These are phyloP conservation scores for Neogale vison DNA, from an alignment of 2,113 vertebrate species.

Conservation along the genomic window DNA sequence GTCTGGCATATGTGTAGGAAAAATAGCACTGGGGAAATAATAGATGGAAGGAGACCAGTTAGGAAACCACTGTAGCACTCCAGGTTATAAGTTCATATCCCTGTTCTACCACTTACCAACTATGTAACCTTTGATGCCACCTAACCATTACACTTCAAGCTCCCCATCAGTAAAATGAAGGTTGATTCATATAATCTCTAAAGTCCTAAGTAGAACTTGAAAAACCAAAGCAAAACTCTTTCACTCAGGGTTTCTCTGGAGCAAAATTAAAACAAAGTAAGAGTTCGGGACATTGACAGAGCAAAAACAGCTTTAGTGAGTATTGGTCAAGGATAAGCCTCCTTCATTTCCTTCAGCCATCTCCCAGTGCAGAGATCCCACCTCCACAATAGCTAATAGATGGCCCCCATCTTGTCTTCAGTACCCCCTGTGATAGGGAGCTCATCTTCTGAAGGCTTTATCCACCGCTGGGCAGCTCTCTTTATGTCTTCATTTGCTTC, in stretches of 20 bases:
- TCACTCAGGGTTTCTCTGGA: not conserved
- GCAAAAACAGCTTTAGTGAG: not conserved
- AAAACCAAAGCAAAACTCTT: not conserved
- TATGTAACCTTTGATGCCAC: not conserved
- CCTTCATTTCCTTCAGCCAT: not conserved
- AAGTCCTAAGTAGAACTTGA: not conserved
- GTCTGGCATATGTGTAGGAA: not conserved
- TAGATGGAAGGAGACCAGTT: not conserved
- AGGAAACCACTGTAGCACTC: not conserved
- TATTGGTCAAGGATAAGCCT: not conserved
- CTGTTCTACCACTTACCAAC: not conserved
- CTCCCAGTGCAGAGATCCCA: not conserved
- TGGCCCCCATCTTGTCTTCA: not conserved
- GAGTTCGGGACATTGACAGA: not conserved
- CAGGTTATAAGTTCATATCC: not conserved
- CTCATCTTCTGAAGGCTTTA: not conserved
- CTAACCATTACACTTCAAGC: not conserved
- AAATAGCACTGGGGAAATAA: not conserved
- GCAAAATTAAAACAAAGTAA: not conserved
- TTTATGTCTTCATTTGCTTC: not conserved
- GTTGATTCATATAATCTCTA: not conserved
- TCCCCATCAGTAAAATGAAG: not conserved
- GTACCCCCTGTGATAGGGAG: not conserved
- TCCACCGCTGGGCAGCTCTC: not conserved
- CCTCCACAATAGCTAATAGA: not conserved